Evolutionary conservation across 2,797 vertebrate species (phyloP), one percentile per base, ranked within the genome.

Genomic region (Microctenopoma steveboyesi): DNA sequence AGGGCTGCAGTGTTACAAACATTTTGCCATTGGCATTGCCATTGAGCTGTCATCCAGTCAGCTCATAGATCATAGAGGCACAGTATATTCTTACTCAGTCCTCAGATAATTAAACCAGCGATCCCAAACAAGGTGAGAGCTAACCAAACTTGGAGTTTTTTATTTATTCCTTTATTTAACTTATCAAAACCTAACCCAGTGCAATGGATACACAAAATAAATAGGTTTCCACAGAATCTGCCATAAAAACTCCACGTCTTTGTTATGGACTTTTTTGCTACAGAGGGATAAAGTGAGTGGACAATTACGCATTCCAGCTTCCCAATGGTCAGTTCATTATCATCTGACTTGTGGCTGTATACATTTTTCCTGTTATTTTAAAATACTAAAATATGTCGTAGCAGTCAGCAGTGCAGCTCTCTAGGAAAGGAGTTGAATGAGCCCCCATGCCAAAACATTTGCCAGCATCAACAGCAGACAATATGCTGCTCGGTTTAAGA

Each of bases 341-440:
- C 30, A 60, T 55, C 52, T 58, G 52, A 50, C 45, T 18, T 30
- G 1, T 40, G 15, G 40, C 28, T 8, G 15, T 58, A 7, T 13
- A 8, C 42, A 60, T 28, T 4, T 45, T 42, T 49, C 3, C 47
- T 54, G 13, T 3, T 33, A 74, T 6, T 37, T 46, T n/a, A 25
- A 33, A 3, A 58, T 48, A 25, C n/a, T 25, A 40, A 48, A 58
- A 59, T n/a, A 40, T 14, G 14, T 27, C 48, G 55, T 30, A 22
- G 25, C n/a, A 43, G 50, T 72, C 75, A 82, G 82, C 88, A 88
- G 69, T 86, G 91, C 91, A 91, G 89, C 91, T 85, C 88, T 87
- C 83, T 83, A 85, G 78, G 78, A 86, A 83, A 86, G 77, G 81
- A 85, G 48, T 16, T 69, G 33, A 72, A 72, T 37, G 68, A 81